These are phyloP conservation scores for Drosophila gunungcola DNA, from an alignment of 1,140 invertebrate species.

Conservation along the genomic window DNA sequence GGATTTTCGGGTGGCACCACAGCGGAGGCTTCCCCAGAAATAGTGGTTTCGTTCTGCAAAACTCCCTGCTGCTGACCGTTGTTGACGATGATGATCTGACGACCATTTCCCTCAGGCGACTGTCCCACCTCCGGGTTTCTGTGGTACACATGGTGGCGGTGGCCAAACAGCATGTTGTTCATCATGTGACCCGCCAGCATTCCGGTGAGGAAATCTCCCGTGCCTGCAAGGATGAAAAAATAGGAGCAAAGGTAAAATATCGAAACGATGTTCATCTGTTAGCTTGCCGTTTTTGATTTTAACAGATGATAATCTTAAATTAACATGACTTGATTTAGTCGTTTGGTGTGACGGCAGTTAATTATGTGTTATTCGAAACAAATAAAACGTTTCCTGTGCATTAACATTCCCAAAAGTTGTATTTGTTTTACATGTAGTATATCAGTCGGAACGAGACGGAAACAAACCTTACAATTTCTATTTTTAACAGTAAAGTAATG, in stretches of 20 bases:
- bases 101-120: constrained; percentile 31
- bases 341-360: too few species aligned
- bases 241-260: not conserved
- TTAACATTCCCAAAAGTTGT: too few species aligned
- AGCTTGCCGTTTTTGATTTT: too few species aligned
- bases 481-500: too few species aligned
- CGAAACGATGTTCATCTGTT: not conserved
- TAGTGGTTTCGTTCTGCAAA: constrained; percentile 30
- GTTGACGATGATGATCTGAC: constrained; percentile 66
- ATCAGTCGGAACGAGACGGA: too few species aligned
- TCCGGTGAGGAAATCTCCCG: constrained; percentile 59
- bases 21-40: constrained; percentile 28
- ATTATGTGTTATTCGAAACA: too few species aligned
- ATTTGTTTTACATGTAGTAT: too few species aligned
- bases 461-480: too few species aligned
- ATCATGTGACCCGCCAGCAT: constrained; percentile 63
- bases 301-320: too few species aligned
- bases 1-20: constrained; percentile 36
- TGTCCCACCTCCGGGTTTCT: constrained; percentile 34
- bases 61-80: constrained; percentile 48
- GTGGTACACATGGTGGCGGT: constrained; percentile 57
- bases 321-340: too few species aligned
- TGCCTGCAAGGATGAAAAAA: constrained; percentile 16
- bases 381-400: too few species aligned
- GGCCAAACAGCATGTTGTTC: constrained; percentile 55